Conservation (phyloP, 2,888 invertebrate genomes). For the Nephrotoma appendiculata region DNA sequence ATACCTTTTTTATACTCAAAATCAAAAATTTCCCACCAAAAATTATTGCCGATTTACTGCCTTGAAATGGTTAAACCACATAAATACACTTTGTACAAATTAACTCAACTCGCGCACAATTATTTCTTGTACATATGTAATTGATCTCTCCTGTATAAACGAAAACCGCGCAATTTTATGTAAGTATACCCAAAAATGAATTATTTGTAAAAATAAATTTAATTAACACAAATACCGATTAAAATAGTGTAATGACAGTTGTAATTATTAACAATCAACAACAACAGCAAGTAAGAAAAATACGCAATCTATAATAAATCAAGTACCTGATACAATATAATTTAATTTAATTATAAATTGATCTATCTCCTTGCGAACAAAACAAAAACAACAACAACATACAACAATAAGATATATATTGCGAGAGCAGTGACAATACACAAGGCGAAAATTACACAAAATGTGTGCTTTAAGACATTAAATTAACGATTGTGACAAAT, state of each 20-base stretch:
- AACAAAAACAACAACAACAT: neutral
- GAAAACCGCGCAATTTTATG: neutral
- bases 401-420: neutral
- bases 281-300: neutral
- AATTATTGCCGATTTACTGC: neutral
- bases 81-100: neutral
- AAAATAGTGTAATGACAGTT: neutral
- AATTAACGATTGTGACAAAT: neutral
- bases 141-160: neutral
- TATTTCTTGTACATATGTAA: neutral
- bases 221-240: neutral
- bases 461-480: neutral
- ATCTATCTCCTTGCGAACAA: neutral
- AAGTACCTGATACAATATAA: neutral
- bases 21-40: neutral
- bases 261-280: neutral
- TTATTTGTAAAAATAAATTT: neutral
- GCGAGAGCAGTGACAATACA: neutral
- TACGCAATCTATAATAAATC: neutral
- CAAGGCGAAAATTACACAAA: neutral
- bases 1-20: neutral
- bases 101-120: neutral
- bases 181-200: neutral
- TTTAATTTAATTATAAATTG: neutral
- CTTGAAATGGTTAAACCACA: neutral